Percentiles rank a stretch among this genome's conserved stretches.
Evolutionary conservation across 2,797 vertebrate species (phyloP).

Genomic region (Sebastes itinus): DNA sequence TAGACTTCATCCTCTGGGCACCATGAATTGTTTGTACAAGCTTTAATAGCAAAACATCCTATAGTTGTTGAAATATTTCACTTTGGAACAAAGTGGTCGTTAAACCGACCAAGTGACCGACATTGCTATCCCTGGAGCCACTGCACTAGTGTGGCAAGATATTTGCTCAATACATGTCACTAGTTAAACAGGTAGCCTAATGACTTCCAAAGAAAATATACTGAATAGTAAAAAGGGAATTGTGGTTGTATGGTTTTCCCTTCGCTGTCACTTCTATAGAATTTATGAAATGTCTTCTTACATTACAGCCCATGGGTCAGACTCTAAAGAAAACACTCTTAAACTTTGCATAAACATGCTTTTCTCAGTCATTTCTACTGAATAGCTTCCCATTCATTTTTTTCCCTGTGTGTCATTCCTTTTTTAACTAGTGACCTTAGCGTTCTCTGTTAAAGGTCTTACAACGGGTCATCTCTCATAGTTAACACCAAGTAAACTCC

Average conservation of each 20-base stretch:
- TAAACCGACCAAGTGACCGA: background rate
- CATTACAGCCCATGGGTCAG: slow-evolving; percentile 20
- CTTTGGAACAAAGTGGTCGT: background rate
- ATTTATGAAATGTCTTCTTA: slow-evolving; percentile 21
- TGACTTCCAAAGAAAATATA: slow-evolving; percentile 2
- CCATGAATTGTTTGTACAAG: background rate
- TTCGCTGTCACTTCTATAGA: slow-evolving; percentile 8
- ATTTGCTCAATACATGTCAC: background rate
- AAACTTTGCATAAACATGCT: slow-evolving; percentile 34
- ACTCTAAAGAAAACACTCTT: slow-evolving; percentile 34
- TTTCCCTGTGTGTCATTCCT: background rate
- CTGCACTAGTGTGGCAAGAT: background rate
- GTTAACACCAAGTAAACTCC: slow-evolving; percentile 12
- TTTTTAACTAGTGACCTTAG: background rate
- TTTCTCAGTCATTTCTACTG: slow-evolving; percentile 12
- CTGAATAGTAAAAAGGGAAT: background rate
- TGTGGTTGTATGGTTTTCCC: background rate
- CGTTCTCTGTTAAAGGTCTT: background rate
- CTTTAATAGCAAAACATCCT: background rate
- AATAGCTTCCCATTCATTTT: slow-evolving; percentile 30
- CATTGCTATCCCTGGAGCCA: background rate
- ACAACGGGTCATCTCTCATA: slow-evolving; percentile 18
- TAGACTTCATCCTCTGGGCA: background rate
- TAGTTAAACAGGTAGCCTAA: background rate
- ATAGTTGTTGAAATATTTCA: background rate